These are phyloP conservation scores for Ageneiosus marmoratus DNA, from an alignment of 2,113 vertebrate species.

Conservation along the genomic window DNA sequence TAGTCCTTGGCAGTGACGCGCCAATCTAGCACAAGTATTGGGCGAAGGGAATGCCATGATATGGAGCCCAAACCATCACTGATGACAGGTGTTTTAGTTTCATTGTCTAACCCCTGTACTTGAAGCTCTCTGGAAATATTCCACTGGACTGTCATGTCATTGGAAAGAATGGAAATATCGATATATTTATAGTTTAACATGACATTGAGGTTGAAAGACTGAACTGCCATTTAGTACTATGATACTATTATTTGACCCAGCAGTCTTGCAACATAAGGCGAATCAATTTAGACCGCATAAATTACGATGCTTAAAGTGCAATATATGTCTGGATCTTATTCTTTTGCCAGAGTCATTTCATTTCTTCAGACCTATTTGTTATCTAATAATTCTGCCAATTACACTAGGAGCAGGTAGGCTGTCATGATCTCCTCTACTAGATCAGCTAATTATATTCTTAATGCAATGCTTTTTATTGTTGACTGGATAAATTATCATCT, in stretches of 20 bases:
- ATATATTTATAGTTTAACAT: no score
- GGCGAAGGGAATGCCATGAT: no score
- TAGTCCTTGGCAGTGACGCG: no score
- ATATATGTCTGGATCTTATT: not conserved
- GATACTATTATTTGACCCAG: not conserved
- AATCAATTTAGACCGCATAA: not conserved
- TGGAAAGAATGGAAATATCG: not conserved
- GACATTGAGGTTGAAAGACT: not conserved
- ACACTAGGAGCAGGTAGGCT: not conserved
- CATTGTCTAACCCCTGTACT: not conserved
- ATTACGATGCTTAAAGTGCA: not conserved
- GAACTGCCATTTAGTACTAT: not conserved
- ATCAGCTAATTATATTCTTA: not conserved
- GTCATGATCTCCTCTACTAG: not conserved
- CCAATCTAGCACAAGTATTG: no score
- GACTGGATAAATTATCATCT: not conserved
- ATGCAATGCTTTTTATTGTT: not conserved
- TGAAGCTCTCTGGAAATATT: not conserved
- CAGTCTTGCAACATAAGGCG: not conserved
- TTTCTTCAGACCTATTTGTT: not conserved
- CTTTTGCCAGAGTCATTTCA: not conserved
- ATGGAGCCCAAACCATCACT: no score
- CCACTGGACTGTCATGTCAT: not conserved
- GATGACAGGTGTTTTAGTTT: not conserved
- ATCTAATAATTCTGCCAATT: not conserved